Evolutionary conservation across 2,797 vertebrate genomes (phyloP), one percentile per base, ranked within the genome.

Genomic region (Pseudochirops cupreus): DNA sequence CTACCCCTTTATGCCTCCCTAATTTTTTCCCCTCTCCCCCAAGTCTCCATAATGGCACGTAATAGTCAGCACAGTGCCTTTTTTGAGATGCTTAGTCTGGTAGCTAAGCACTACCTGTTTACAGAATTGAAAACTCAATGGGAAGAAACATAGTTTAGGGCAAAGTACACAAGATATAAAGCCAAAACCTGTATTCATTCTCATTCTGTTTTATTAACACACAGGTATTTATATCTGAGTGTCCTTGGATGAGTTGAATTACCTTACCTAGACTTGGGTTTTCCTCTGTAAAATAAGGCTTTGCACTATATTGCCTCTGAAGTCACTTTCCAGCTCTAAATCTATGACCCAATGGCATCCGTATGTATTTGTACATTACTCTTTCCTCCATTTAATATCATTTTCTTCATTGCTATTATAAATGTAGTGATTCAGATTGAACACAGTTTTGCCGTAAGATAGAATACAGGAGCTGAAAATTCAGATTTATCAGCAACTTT

Each of bases 381-480:
- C 93, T 95, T 95, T 52, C 55, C 6, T 56, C 54, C 31, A 29
- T 39, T 58, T 89, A 82, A 50, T 90, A 31, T 53, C 6, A 33
- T 46, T 92, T 5, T 0, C 55, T 89, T 95, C 31, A 82, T 82
- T 90, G 46, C 56, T 56, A 28, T 91, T 31, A 91, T 9, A 12
- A 46, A 50, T 92, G 92, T 90, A 74, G 87, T 31, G 55, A 56
- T 93, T 53, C 33, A 95, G 74, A 39, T 31, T 82, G 39, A 46
- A 46, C 39, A 56, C 29, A 58, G 29, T 33, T 82, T 11, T n/a
- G 50, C 31, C 55, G 31, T 39, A 53, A 28, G 10, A 39, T 33
- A 90, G 21, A 33, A 59, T 6, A 39, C 9, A 0, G 0, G 46
- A 52, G 33, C 56, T 50, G 9, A 29, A 18, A 7, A 0, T 56